Conservation (phyloP, 2,797 vertebrate genomes). For the Arnoldichthys spilopterus region DNA sequence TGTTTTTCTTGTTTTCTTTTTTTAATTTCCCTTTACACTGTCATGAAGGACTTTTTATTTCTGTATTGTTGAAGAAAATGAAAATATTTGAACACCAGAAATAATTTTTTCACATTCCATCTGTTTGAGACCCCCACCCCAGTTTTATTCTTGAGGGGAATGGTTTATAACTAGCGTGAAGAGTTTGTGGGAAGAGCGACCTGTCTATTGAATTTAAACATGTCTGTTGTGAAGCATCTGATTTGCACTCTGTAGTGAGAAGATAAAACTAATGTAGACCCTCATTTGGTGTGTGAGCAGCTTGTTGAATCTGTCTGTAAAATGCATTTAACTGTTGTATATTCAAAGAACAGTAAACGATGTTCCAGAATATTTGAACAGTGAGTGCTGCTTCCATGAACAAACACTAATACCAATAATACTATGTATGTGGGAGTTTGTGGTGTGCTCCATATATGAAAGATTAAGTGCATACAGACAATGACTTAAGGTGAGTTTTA, state of each 20-base stretch:
- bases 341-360: constrained; percentile 87
- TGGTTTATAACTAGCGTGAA: constrained; percentile 84
- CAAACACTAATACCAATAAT: constrained; percentile 89
- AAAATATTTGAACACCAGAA: constrained; percentile 83
- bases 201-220: constrained; percentile 67
- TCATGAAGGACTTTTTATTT: constrained; percentile 97
- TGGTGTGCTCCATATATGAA: constrained; percentile 72
- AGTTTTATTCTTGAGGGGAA: constrained; percentile 87
- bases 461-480: constrained; percentile 74
- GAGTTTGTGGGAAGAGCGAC: constrained; percentile 76
- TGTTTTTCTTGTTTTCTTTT: constrained; percentile 47
- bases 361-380: constrained; percentile 83
- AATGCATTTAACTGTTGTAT: constrained; percentile 94
- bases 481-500: constrained; percentile 69
- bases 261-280: constrained; percentile 88
- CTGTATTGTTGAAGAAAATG: constrained; percentile 79
- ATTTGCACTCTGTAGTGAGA: constrained; percentile 99
- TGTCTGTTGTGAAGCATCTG: constrained; percentile 91
- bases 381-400: constrained; percentile 74
- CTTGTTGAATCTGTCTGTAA: constrained; percentile 91
- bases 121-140: constrained; percentile 68
- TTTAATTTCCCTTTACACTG: constrained; percentile 79
- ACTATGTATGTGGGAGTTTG: constrained; percentile 72
- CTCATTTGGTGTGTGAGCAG: constrained; percentile 86
- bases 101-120: constrained; percentile 92